Conservation (phyloP, 37 sponge, comb jelly and placozoan genomes). For the Cladorhizidae sp. region DNA sequence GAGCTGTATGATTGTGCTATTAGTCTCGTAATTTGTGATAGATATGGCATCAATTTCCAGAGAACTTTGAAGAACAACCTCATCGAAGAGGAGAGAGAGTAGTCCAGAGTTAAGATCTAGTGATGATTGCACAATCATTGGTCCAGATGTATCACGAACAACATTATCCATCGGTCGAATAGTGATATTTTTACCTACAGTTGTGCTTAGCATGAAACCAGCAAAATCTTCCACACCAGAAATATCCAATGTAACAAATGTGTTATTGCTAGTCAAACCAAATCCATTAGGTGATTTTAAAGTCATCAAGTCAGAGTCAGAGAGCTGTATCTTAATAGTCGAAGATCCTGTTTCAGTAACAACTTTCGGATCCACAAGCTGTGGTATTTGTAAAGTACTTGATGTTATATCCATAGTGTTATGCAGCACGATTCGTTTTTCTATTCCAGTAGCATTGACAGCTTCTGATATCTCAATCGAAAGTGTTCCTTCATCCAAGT, state of each 20-base stretch:
- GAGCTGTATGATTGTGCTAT: constrained; percentile 26
- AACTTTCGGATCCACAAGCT: constrained; percentile 7
- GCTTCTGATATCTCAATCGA: constrained; percentile 74
- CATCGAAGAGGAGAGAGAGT: constrained; percentile 67
- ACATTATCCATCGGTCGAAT: constrained; percentile 29
- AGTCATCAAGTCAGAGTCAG: constrained; percentile 34
- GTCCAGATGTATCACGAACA: constrained; percentile 69
- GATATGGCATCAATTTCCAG: constrained; percentile 52
- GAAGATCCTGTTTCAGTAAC: constrained; percentile 59
- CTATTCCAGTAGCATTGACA: constrained; percentile 53
- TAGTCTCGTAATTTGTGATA: constrained; percentile 47
- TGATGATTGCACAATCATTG: constrained; percentile 37
- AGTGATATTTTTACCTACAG: constrained; percentile 1
- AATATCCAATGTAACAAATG: constrained; percentile 45
- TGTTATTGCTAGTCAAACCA: constrained; percentile 32
- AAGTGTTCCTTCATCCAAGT: constrained; percentile 71
- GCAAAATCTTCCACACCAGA: constrained; percentile 65
- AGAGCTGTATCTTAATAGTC: constrained; percentile 47
- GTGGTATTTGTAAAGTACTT: constrained; percentile 1
- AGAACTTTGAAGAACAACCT: constrained; percentile 31
- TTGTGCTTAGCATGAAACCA: constrained; percentile 52
- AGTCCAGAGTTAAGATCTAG: constrained; percentile 80
- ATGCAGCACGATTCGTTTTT: constrained; percentile 32
- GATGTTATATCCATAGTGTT: constrained; percentile 6
- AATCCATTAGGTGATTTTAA: constrained; percentile 57